These are phyloP conservation scores for Drosophila dunni DNA, from an alignment of 1,140 invertebrate genomes.

Conservation along the genomic window DNA sequence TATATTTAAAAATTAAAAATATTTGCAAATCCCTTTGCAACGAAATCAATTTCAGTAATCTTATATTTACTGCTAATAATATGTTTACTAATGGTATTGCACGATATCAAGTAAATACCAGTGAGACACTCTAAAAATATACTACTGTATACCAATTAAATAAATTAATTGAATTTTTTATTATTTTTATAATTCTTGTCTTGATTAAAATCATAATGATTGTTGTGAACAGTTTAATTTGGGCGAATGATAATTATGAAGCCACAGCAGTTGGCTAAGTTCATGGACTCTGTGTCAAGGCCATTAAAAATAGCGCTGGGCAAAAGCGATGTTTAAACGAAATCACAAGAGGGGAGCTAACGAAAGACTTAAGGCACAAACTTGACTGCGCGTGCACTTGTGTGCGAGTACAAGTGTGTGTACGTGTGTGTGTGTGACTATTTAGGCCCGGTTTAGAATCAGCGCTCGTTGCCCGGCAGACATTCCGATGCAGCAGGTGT, in stretches of 20 bases:
- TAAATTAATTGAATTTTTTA: background rate
- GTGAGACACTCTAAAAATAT: too few relatives aligned
- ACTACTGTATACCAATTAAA: background rate
- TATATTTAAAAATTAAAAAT: too few relatives aligned
- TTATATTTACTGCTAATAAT: too few relatives aligned
- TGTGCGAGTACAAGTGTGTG: constrained; percentile 1
- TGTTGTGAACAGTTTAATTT: background rate
- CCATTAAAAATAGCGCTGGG: constrained; percentile 48
- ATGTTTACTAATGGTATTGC: too few relatives aligned
- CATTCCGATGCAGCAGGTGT: constrained; percentile 84
- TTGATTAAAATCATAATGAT: too few relatives aligned
- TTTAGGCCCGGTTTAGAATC: constrained; percentile 78
- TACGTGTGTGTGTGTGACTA: constrained; percentile 44
- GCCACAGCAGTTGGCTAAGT: background rate
- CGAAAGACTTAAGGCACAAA: constrained; percentile 80
- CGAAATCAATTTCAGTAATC: too few relatives aligned
- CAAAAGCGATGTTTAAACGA: constrained; percentile 11
- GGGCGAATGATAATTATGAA: too few relatives aligned
- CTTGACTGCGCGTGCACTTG: constrained; percentile 24
- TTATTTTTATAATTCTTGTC: background rate
- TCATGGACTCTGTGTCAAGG: constrained; percentile 39
- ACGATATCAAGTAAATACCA: too few relatives aligned
- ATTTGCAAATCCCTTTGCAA: too few relatives aligned
- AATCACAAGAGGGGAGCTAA: constrained; percentile 35
- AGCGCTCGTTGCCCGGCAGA: constrained; percentile 56